Percentiles rank a stretch among this genome's conserved stretches.
Conservation (phyloP, 2,797 vertebrate species). For the Lepilemur ruficaudatus region DNA sequence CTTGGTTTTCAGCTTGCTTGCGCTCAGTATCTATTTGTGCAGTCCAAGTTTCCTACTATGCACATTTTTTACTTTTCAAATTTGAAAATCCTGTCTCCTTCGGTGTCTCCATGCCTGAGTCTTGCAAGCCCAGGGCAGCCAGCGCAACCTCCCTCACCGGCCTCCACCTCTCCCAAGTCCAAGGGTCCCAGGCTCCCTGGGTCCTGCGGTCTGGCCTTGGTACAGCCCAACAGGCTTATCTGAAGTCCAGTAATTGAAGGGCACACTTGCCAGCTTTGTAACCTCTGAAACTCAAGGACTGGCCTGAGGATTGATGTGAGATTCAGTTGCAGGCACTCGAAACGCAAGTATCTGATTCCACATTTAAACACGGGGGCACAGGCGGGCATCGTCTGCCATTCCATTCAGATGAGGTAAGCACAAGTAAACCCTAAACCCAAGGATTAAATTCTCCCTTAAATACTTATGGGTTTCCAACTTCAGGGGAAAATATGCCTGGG, state of each 20-base stretch:
- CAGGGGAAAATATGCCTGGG: conserved; percentile 49
- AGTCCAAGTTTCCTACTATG: not conserved
- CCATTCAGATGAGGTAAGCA: conserved; percentile 29
- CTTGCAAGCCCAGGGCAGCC: not conserved
- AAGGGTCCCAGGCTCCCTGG: not conserved
- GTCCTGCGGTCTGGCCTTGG: not conserved
- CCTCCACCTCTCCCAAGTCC: not conserved
- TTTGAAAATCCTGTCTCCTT: not conserved
- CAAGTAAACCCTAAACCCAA: not conserved
- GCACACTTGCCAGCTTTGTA: not conserved
- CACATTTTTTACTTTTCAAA: not conserved
- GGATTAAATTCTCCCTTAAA: conserved; percentile 56
- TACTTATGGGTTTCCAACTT: conserved; percentile 27
- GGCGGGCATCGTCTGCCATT: not conserved
- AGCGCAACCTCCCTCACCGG: rapidly evolving
- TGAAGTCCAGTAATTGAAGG: too few relatives aligned
- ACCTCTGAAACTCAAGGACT: not conserved
- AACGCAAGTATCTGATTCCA: not conserved
- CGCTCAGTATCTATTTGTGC: not conserved
- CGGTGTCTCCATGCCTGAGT: not conserved
- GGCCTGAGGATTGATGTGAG: not conserved
- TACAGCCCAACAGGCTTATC: not conserved
- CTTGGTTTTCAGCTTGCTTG: not conserved
- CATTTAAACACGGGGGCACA: not conserved
- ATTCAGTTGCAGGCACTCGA: not conserved